Base-by-base conservation (phyloP, 2,888 invertebrate species). In the Thereva nobilitata region DNA sequence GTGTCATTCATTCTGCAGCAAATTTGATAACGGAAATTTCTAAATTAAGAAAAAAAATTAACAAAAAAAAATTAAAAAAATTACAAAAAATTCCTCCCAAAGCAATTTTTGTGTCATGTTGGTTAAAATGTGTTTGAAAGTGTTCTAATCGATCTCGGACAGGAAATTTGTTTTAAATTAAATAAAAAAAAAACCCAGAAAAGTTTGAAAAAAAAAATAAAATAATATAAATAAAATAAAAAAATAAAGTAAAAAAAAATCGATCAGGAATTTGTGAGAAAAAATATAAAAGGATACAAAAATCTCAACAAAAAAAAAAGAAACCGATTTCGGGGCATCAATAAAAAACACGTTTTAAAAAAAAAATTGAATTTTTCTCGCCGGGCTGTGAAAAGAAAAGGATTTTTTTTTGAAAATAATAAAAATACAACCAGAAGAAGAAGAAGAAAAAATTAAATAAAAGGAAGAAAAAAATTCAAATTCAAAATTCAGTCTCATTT, bases 401-500 rank as follows among this genome's bases (percentile, higher is more conserved):
- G 23, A 2, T 23, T 23, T 23, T 23, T 23, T 23, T 23, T 23
- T 2, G 23, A 23, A 23, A 23, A 23, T 23, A 23, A 50, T 50
- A 50, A 34, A 6, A 2, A 50, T 50, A 50, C 5, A 47, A 59
- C 44, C 38, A 49, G 7, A 38, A 50, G 50, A 61, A 40, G 49
- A 38, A 47, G 6, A 61, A 40, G 34, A 57, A 34, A 12, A 61
- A 50, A 44, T 44, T 12, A 41, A 38, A 45, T 50, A 40, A 38
- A 49, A 34, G 35, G 23, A 42, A 35, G 10, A 38, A 50, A 47
- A 38, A 49, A 57, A 50, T 23, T 23, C 23, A 66, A 52, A 66
- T 35, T 66, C 37, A 66, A 38, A 57, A 53, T 47, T 63, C 55
- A 53, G 54, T 67, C 50, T 50, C 38, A 61, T 12, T 61, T 61